Conservation (phyloP, 2,888 invertebrate genomes). For the Erpobdella octoculata region DNA sequence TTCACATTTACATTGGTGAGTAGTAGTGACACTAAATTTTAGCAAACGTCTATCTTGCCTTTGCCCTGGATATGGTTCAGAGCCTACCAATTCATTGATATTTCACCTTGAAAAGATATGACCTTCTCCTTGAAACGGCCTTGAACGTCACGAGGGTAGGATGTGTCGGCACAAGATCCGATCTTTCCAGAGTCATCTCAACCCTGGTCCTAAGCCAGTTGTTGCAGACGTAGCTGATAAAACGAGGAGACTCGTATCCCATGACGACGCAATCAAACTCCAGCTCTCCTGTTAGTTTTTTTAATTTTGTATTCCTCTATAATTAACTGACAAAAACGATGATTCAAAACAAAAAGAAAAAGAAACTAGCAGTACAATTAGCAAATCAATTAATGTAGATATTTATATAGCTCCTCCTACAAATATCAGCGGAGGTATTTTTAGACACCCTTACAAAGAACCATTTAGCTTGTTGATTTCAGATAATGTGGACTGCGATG, state of each 20-base stretch:
- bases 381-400: too few relatives aligned
- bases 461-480: too few relatives aligned
- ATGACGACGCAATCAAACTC: constrained; percentile 13
- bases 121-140: constrained; percentile 4
- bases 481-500: too few relatives aligned
- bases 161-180: background rate
- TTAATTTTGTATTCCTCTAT: too few relatives aligned
- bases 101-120: constrained; percentile 21
- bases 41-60: too few relatives aligned
- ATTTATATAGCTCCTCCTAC: too few relatives aligned
- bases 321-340: background rate
- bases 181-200: constrained; percentile 14
- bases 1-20: too few relatives aligned
- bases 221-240: constrained; percentile 19
- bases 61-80: too few relatives aligned
- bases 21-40: too few relatives aligned
- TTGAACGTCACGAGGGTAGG: constrained; percentile 7
- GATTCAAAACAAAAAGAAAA: background rate
- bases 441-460: too few relatives aligned
- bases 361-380: background rate
- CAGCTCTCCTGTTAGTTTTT: constrained; percentile 11
- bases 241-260: constrained; percentile 2
- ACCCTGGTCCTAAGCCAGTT: constrained; percentile 19
- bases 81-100: too few relatives aligned
- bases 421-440: too few relatives aligned